Conservation (phyloP, 2,888 invertebrate species). For the Heliothis peltigera region DNA sequence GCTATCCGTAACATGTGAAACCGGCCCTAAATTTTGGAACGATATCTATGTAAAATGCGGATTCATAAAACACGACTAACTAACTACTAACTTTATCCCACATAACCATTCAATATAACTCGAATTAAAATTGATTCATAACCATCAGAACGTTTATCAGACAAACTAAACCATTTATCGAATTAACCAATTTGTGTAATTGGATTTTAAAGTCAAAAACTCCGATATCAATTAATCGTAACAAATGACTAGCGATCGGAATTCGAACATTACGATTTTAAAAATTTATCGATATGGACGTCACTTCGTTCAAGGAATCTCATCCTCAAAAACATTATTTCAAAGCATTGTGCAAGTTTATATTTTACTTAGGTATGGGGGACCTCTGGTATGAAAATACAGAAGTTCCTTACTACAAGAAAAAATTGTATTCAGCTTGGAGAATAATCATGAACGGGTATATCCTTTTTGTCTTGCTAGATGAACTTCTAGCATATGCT, state of each 20-base stretch:
- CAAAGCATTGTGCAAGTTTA: constrained; percentile 65
- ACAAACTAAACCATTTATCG: constrained; percentile 46
- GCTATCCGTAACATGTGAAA: too few relatives aligned
- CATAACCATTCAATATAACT: constrained; percentile 8
- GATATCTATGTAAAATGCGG: too few relatives aligned
- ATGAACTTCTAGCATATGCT: constrained; percentile 66
- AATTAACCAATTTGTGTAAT: constrained; percentile 57
- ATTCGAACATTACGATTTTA: constrained; percentile 23
- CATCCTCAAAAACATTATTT: constrained; percentile 72
- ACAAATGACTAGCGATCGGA: constrained; percentile 18
- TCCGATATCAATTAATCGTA: constrained; percentile 32
- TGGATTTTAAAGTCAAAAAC: constrained; percentile 37
- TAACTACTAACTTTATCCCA: constrained; percentile 18
- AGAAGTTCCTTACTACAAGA: constrained; percentile 41
- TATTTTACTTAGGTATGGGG: constrained; percentile 71
- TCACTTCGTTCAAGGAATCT: constrained; percentile 31
- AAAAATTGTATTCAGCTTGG: constrained; percentile 66
- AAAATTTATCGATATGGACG: constrained; percentile 47
- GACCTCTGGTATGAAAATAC: constrained; percentile 72
- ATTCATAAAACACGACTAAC: too few relatives aligned
- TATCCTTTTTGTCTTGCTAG: constrained; percentile 58
- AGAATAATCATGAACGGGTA: constrained; percentile 65
- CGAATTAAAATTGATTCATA: constrained; percentile 32
- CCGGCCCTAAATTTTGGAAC: too few relatives aligned
- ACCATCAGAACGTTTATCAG: constrained; percentile 28